Conservation (phyloP, 2,113 vertebrate genomes). For the Willisornis vidua region DNA sequence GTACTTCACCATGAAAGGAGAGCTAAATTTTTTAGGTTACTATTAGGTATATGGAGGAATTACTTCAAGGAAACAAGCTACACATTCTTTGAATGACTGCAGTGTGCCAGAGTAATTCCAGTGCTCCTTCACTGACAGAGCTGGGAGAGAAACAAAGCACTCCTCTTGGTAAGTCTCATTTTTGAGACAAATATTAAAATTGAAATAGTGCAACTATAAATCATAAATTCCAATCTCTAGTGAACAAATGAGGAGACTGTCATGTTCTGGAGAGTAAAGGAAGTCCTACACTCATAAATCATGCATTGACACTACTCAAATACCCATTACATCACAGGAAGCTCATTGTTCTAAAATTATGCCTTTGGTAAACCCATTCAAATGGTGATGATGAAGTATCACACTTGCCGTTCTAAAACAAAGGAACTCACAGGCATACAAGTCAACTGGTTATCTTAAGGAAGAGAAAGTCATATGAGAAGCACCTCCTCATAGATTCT, state of each 20-base stretch:
- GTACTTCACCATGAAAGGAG: neutral
- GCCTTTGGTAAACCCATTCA: neutral
- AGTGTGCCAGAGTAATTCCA: neutral
- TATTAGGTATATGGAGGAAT: fast-evolving
- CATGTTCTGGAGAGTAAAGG: neutral
- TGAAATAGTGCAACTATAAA: neutral
- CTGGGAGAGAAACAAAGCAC: neutral
- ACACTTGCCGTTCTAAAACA: neutral
- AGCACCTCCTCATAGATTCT: neutral
- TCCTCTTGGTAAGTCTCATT: neutral
- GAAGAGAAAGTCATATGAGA: neutral
- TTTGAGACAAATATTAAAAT: neutral
- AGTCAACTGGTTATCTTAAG: neutral
- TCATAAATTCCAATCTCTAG: neutral
- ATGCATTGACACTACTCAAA: neutral
- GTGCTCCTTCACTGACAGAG: neutral
- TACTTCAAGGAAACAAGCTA: fast-evolving
- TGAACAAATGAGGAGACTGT: neutral
- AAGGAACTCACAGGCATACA: neutral
- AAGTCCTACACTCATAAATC: neutral
- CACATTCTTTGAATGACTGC: neutral
- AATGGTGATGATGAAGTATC: neutral
- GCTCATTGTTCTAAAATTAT: neutral
- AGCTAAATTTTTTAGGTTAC: neutral
- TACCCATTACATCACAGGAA: neutral